A percentile compares a stretch with the other conserved stretches of the same genome.
Evolutionary conservation across 1,140 invertebrate genomes (phyloP).

Genomic region (Drosophila mayri): DNA sequence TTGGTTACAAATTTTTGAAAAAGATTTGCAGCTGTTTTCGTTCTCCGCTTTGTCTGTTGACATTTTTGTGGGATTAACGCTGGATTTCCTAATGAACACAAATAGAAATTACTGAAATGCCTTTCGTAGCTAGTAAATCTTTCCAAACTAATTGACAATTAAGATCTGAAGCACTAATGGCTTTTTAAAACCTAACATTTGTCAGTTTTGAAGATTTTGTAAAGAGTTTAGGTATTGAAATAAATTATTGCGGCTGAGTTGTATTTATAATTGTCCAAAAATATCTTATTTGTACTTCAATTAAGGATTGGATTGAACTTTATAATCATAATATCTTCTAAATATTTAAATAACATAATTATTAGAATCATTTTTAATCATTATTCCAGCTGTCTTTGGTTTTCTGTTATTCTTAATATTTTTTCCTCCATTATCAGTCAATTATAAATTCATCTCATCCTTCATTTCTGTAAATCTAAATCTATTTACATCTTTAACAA

Average conservation of each 20-base stretch:
- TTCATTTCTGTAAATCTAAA: slow-evolving; percentile 13
- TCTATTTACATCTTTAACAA: slow-evolving; percentile 44
- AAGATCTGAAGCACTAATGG: background rate
- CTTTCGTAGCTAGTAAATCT: slow-evolving; percentile 12
- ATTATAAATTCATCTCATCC: too few relatives aligned
- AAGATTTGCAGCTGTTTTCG: slow-evolving; percentile 66
- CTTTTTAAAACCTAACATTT: background rate
- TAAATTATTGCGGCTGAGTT: background rate
- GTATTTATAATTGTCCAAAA: background rate
- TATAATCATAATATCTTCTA: too few relatives aligned
- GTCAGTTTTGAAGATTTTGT: background rate
- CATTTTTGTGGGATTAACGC: slow-evolving; percentile 52
- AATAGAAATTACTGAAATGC: slow-evolving; percentile 48
- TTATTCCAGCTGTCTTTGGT: background rate
- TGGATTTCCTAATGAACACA: slow-evolving; percentile 44
- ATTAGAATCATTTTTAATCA: background rate
- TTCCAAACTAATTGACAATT: slow-evolving; percentile 4
- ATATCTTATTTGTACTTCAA: background rate
- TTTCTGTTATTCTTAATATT: background rate
- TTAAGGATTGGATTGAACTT: background rate
- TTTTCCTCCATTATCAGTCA: background rate
- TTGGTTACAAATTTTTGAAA: slow-evolving; percentile 39
- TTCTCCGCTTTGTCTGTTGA: slow-evolving; percentile 36
- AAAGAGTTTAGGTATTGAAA: background rate
- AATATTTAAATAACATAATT: background rate